Evolutionary conservation across 2,888 invertebrate species (phyloP).

Genomic region (Platynereis dumerilii): DNA sequence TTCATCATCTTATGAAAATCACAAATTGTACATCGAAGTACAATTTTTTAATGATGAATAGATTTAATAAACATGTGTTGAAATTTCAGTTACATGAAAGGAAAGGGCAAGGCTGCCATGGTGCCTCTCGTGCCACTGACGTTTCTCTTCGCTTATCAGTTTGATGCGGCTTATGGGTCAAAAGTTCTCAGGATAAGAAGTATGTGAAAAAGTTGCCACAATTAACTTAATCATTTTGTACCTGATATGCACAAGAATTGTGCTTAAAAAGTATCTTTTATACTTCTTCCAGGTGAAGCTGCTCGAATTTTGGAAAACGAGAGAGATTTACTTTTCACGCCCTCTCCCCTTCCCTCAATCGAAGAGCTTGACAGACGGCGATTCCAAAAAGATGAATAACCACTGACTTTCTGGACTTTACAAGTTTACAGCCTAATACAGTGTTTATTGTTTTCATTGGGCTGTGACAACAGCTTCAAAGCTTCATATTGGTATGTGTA

Average conservation of each 20-base stretch:
- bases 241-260: no score
- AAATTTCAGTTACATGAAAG: conserved; percentile 55
- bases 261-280: no score
- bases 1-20: background rate
- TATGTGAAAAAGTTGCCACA: no score
- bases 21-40: no score
- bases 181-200: conserved; percentile 79
- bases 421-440: no score
- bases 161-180: conserved; percentile 79
- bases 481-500: no score
- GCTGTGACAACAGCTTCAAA: no score
- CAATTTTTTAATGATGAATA: background rate
- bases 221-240: no score
- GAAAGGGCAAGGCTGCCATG: conserved; percentile 68
- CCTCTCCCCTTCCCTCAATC: conserved; percentile 78
- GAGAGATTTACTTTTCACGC: conserved; percentile 73
- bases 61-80: background rate
- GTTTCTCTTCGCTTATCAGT: conserved; percentile 76
- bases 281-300: conserved; percentile 71
- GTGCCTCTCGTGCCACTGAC: conserved; percentile 76
- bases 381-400: no score
- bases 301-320: conserved; percentile 82
- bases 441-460: no score
- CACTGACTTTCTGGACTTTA: no score
- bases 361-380: conserved; percentile 70